Evolutionary conservation across 2,797 vertebrate genomes (phyloP).

Genomic region (Mionectes olivaceus): DNA sequence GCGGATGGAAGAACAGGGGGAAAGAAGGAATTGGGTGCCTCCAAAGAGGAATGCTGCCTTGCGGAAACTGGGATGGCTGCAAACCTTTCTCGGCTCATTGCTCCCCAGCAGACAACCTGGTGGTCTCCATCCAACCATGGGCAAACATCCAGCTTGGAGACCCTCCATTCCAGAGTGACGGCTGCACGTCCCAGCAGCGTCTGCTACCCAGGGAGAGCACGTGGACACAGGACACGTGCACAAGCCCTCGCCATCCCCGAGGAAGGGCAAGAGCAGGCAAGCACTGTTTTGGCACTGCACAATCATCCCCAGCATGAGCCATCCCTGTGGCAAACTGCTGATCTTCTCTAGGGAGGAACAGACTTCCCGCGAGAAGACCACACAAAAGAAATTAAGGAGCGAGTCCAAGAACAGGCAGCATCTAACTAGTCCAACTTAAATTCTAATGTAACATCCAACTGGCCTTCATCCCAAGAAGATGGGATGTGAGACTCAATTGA

Average conservation of each 20-base stretch:
- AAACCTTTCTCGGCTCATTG: not conserved
- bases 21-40: not conserved
- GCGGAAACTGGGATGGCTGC: not conserved
- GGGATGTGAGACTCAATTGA: not conserved
- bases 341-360: not conserved
- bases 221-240: rapidly evolving
- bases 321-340: not conserved
- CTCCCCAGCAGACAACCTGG: not conserved
- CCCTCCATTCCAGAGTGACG: rapidly evolving
- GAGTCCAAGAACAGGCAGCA: not conserved
- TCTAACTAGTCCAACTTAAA: not conserved
- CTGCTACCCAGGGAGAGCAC: not conserved
- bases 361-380: not conserved
- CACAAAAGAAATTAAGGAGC: not conserved
- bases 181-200: rapidly evolving
- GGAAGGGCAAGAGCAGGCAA: not conserved
- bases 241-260: not conserved
- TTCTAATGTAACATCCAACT: not conserved
- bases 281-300: rapidly evolving
- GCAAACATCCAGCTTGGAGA: not conserved
- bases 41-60: not conserved
- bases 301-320: not conserved
- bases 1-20: rapidly evolving
- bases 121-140: not conserved
- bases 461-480: not conserved